phyloP scores from a whole-genome alignment of 2,797 vertebrate species.

The Trichosurus vulpecula region DNA sequence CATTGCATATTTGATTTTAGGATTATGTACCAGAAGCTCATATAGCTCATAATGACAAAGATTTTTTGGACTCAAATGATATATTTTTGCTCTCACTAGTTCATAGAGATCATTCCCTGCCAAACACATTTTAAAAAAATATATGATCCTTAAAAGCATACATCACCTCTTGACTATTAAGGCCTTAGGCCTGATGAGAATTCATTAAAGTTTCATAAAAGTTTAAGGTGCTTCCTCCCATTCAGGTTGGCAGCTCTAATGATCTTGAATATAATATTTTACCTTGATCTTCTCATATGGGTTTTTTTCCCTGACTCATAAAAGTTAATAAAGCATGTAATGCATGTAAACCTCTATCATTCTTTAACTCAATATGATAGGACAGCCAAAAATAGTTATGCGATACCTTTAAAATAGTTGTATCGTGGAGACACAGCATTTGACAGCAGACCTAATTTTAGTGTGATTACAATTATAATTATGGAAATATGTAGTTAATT shows the following conservation, averaged over 20 bases:
- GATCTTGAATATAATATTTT: constrained; percentile 53
- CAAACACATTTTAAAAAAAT: constrained; percentile 50
- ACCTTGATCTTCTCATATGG: constrained; percentile 51
- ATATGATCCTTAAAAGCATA: constrained; percentile 29
- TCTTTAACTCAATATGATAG: constrained; percentile 32
- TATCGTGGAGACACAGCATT: constrained; percentile 34
- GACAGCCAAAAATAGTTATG: constrained; percentile 39
- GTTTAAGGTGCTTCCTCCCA: constrained; percentile 46
- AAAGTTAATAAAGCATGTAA: constrained; percentile 56
- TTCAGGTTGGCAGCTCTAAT: constrained; percentile 61
- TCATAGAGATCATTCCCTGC: constrained; percentile 48
- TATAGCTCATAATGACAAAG: constrained; percentile 21
- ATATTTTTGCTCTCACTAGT: constrained; percentile 42
- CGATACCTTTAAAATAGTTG: not conserved
- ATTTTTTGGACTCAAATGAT: constrained; percentile 19
- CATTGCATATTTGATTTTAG: not conserved
- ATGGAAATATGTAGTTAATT: constrained; percentile 59
- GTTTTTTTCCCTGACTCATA: constrained; percentile 42
- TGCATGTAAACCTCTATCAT: constrained; percentile 30
- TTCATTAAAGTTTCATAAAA: constrained; percentile 60
- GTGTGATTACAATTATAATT: constrained; percentile 58
- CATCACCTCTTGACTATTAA: constrained; percentile 40
- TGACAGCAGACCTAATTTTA: not conserved
- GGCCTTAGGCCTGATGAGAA: constrained; percentile 49
- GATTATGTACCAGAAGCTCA: not conserved